Conservation (phyloP, 1,140 invertebrate genomes). For the Drosophila pseudoananassae region DNA sequence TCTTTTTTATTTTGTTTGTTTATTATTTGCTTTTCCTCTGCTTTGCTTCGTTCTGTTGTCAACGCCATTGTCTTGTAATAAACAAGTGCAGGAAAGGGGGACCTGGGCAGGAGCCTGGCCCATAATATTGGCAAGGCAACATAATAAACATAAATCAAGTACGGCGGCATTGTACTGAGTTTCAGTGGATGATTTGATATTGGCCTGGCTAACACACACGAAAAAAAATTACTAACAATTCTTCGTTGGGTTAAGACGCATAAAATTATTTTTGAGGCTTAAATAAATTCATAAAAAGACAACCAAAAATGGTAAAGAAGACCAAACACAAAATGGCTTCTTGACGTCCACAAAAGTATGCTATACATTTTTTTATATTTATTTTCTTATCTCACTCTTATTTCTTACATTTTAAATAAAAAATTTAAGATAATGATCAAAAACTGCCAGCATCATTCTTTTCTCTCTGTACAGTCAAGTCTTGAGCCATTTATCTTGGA, state of each 20-base stretch:
- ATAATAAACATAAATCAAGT: conserved; percentile 81
- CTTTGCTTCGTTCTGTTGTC: conserved; percentile 46
- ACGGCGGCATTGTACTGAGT: conserved; percentile 56
- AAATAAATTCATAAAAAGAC: neutral
- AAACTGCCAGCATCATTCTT: neutral
- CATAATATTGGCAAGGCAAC: conserved; percentile 68
- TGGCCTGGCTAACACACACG: conserved; percentile 12
- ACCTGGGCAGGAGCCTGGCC: conserved; percentile 4
- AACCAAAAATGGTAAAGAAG: too few relatives aligned
- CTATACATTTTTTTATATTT: neutral
- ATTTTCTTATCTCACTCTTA: neutral
- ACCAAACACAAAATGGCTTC: neutral
- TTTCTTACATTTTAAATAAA: neutral
- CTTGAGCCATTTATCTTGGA: conserved; percentile 48
- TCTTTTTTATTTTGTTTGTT: conserved; percentile 16
- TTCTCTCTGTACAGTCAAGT: conserved; percentile 14
- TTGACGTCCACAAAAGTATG: neutral
- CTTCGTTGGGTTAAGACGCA: neutral
- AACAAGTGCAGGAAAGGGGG: conserved; percentile 25
- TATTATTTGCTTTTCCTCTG: conserved; percentile 2
- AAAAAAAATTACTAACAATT: neutral
- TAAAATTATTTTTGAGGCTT: neutral
- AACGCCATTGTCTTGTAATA: conserved; percentile 76
- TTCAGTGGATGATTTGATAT: conserved; percentile 32
- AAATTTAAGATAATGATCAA: neutral